Evolutionary conservation across 2,888 invertebrate species (phyloP), one percentile per base, ranked within the genome.

Genomic region (Pachymerium ferrugineum): DNA sequence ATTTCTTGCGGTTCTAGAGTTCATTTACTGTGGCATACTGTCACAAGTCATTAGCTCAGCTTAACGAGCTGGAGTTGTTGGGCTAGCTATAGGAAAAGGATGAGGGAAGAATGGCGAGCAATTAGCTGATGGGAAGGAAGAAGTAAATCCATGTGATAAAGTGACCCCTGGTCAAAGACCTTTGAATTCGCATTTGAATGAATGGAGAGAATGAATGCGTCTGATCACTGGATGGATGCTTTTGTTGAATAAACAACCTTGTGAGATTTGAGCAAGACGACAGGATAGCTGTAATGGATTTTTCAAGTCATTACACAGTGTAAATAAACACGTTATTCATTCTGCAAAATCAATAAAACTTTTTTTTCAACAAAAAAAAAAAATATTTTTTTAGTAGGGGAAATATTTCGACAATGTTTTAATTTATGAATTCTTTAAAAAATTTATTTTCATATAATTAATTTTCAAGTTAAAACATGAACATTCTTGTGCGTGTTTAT

Each of bases 21-120:
- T 62, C 62, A 62, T 62, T 62, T 62, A 62, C 62, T 62, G 62
- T 62, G 62, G 62, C 62, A 62, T 62, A 62, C 62, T 62, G 62
- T 62, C 62, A 62, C 62, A 62, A 62, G 62, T 62, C 62, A 62
- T 62, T 62, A 62, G 62, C 62, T 28, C 28, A 28, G 62, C 62
- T 62, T 62, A 62, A 62, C 62, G 62, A 62, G 62, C 62, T 62
- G 14, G 62, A 62, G 62, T 62, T 62, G 62, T 62, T 62, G 62
- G 38, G 62, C 62, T 28, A 12, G 62, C 62, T 28, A n/a, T 28
- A n/a, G 62, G 25, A n/a, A 62, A 28, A 28, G 62, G 62, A 62
- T 62, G 25, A 28, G 6, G 4, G 10, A 28, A 62, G 62, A 62
- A 62, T 62, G 12, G 62, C 28, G n/a, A 62, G 62, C 62, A 62